Conservation (phyloP, 64 coral and sea anemone species). For the Montipora capricornis region DNA sequence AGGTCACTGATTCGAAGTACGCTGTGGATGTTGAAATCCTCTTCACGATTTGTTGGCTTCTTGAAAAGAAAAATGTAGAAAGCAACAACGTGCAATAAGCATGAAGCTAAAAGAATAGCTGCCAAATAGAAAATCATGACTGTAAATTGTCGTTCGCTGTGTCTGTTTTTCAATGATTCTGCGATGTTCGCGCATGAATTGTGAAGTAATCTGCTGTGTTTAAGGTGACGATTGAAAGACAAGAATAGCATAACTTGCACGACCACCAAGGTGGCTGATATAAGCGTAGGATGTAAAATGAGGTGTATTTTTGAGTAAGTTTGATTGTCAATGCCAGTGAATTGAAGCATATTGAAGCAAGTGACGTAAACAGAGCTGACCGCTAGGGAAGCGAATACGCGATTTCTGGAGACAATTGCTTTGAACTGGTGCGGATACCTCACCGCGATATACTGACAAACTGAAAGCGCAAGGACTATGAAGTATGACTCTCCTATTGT, state of each 20-base stretch:
- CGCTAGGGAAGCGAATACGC: conserved; percentile 32
- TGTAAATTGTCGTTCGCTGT: conserved; percentile 67
- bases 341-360: conserved; percentile 70
- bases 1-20: conserved; percentile 51
- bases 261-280: conserved; percentile 41
- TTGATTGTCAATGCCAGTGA: conserved; percentile 16
- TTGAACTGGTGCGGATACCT: conserved; percentile 86
- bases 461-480: conserved; percentile 63
- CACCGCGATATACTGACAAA: conserved; percentile 81
- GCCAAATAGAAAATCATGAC: conserved; percentile 65
- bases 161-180: conserved; percentile 21
- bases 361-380: conserved; percentile 75
- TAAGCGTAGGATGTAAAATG: conserved; percentile 40
- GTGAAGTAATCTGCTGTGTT: conserved; percentile 8
- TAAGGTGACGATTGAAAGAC: conserved; percentile 50
- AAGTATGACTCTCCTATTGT: conserved; percentile 79
- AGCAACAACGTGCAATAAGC: conserved; percentile 7
- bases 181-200: neutral
- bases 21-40: conserved; percentile 36
- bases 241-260: conserved; percentile 48
- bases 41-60: conserved; percentile 10
- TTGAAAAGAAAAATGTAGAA: conserved; percentile 53
- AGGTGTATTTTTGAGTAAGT: conserved; percentile 58
- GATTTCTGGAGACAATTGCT: conserved; percentile 63
- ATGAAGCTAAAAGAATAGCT: conserved; percentile 62